Conservation (phyloP, 2,888 invertebrate genomes). For the Drosophila phalerata region DNA sequence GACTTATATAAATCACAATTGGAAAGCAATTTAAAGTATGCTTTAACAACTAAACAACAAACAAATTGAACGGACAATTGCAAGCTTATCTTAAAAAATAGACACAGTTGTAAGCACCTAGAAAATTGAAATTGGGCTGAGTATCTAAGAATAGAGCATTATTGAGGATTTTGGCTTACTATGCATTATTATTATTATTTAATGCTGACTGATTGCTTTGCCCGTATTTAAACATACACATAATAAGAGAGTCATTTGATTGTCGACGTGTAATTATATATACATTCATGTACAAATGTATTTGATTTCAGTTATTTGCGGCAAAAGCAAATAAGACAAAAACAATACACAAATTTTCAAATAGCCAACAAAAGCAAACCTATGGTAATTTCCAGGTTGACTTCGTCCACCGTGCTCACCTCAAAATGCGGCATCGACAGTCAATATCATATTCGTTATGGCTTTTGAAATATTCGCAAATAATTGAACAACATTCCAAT, state of each 20-base stretch:
- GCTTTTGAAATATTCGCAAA: constrained; percentile 28
- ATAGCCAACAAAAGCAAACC: not conserved
- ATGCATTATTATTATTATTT: not conserved
- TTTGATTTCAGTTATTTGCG: constrained; percentile 20
- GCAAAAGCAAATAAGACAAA: constrained; percentile 16
- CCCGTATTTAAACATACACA: constrained; percentile 37
- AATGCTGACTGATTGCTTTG: constrained; percentile 15
- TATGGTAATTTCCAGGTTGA: not conserved
- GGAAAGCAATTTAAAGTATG: too few species aligned
- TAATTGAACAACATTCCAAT: constrained; percentile 17
- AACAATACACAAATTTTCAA: constrained; percentile 22
- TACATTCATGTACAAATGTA: constrained; percentile 24
- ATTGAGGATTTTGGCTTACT: not conserved
- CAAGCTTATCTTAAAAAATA: too few species aligned
- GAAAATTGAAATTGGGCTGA: too few species aligned
- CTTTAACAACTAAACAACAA: too few species aligned
- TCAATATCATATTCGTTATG: not conserved
- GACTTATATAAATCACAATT: too few species aligned
- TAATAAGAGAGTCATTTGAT: constrained; percentile 40
- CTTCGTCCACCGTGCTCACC: not conserved
- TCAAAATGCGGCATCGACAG: not conserved
- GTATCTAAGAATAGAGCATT: not conserved
- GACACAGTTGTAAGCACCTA: too few species aligned
- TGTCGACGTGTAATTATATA: not conserved
- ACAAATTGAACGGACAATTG: too few species aligned